phyloP scores from a whole-genome alignment of 2,888 invertebrate species.

The Morinoia aosen region DNA sequence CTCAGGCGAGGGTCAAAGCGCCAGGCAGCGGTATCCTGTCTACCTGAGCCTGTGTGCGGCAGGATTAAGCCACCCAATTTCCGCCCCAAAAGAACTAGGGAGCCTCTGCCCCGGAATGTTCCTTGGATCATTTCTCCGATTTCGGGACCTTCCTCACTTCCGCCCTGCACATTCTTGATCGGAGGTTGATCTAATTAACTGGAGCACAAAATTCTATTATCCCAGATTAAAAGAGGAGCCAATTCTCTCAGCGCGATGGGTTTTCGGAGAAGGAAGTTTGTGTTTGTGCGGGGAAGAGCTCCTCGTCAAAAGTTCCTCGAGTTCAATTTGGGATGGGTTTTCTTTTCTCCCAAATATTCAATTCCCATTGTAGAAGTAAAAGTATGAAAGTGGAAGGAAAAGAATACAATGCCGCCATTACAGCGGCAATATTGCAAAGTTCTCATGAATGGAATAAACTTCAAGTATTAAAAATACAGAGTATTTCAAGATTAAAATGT shows the following conservation, averaged over 20 bases:
- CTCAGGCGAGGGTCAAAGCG: background rate
- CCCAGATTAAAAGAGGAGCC: background rate
- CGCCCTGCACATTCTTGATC: background rate
- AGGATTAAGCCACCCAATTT: background rate
- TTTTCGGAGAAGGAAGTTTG: background rate
- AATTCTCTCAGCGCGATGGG: background rate
- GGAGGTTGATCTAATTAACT: constrained; percentile 12
- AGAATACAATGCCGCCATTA: too few relatives aligned
- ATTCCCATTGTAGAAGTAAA: too few relatives aligned
- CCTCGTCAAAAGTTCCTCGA: background rate
- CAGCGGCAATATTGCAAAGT: too few relatives aligned
- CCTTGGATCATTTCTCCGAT: background rate
- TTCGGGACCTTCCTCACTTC: background rate
- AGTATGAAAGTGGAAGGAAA: too few relatives aligned
- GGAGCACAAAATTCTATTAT: constrained; percentile 9
- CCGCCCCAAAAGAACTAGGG: background rate
- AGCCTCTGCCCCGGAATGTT: background rate
- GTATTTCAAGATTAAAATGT: too few relatives aligned
- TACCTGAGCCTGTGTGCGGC: background rate
- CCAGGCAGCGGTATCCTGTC: background rate
- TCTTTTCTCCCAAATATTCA: too few relatives aligned
- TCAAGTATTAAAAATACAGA: too few relatives aligned
- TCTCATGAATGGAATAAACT: too few relatives aligned
- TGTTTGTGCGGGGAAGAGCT: background rate
- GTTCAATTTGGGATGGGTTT: background rate